Evolutionary conservation across 2,797 vertebrate species (phyloP), one percentile per base, ranked within the genome.

Genomic region (Sebastes alutus): DNA sequence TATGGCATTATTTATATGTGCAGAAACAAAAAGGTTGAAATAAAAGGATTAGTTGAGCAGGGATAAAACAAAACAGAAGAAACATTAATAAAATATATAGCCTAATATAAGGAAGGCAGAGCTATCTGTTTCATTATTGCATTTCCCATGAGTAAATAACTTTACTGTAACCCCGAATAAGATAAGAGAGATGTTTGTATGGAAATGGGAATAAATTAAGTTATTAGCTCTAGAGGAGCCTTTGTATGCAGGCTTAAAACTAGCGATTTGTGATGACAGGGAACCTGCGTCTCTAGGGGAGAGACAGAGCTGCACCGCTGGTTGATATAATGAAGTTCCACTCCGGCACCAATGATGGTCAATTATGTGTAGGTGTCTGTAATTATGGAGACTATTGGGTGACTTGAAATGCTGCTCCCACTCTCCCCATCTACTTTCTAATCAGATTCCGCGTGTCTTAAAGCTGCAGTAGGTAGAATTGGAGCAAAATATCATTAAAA

Each of bases 301-400:
- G 13, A 4, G 70, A 32, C 49, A 12, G 30, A 71, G 58, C 46
- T 12, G 32, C 54, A 33, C 49, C 65, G 58, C 23, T 38, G 42
- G 66, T 49, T 35, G 13, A 72, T 20, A 55, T 20, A 78, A 61
- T 32, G 52, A 32, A 46, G 23, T 67, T 67, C 38, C 75, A 54
- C 30, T 67, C 20, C 6, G 2, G 72, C 59, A 72, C 55, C 30
- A 13, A 81, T 83, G 62, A 87, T n/a, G 11, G 25, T 73, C 56
- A 64, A 68, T 82, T 83, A 58, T 3, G 18, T 49, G 64, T 25
- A 76, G 76, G 78, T 82, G 74, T 67, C 49, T 66, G 25, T 64
- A 78, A 87, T 81, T 75, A 60, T 29, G 25, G 38, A 67, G 49
- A 77, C 5, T 6, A 58, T 16, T 58, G 16, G 23, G 52, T 7